Percentiles rank a stretch among this genome's conserved stretches.
Evolutionary conservation across 2,113 vertebrate genomes (phyloP).

Genomic region (Nyctibius bracteatus): DNA sequence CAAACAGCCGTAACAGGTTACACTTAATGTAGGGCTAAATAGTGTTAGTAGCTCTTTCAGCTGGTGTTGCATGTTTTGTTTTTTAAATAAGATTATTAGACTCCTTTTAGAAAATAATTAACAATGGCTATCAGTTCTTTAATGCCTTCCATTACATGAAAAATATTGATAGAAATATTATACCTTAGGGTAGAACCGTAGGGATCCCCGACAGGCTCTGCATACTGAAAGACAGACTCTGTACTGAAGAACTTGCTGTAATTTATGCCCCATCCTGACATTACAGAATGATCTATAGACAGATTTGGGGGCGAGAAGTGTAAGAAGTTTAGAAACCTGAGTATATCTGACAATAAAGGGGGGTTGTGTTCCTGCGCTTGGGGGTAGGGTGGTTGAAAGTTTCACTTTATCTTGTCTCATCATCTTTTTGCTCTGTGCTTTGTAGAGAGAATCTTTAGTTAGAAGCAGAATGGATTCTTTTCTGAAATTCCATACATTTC

Average conservation of each 20-base stretch:
- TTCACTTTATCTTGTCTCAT: background rate
- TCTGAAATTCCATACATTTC: background rate
- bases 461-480: background rate
- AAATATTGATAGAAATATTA: background rate
- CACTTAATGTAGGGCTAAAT: background rate
- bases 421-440: background rate
- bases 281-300: background rate
- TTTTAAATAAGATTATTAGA: background rate
- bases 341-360: background rate
- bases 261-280: background rate
- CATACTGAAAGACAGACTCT: background rate
- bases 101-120: background rate
- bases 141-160: background rate
- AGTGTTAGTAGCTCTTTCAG: background rate
- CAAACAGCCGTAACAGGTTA: background rate
- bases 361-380: background rate
- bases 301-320: background rate
- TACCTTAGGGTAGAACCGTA: background rate
- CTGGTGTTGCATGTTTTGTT: background rate
- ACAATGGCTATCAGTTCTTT: background rate
- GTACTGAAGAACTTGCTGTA: background rate
- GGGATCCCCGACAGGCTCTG: background rate
- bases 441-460: background rate
- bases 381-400: background rate
- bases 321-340: background rate